phyloP scores from a whole-genome alignment of 1,140 invertebrate species.

The Dreissena rostriformis region DNA sequence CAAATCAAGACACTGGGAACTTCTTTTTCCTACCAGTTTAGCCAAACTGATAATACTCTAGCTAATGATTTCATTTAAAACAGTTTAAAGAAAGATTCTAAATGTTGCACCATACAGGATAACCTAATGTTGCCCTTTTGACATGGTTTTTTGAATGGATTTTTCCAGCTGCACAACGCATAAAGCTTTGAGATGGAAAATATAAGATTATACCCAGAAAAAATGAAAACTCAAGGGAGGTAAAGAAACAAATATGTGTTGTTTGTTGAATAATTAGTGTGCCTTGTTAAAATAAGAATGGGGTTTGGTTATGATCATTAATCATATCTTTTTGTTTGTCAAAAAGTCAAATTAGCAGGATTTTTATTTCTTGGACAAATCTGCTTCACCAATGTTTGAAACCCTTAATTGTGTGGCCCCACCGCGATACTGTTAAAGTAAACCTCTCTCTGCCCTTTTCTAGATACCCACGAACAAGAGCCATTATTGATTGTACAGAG shows the following conservation, averaged over 20 bases:
- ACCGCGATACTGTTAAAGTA: background rate
- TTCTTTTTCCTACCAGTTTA: background rate
- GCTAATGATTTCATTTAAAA: slow-evolving; percentile 3
- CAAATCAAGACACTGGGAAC: background rate
- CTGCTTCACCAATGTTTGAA: slow-evolving; percentile 8
- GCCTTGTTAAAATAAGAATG: slow-evolving; percentile 22
- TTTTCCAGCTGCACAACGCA: slow-evolving; percentile 9
- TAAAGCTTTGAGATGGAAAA: slow-evolving; percentile 21
- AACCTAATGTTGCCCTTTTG: slow-evolving; percentile 8
- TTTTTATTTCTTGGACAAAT: slow-evolving; percentile 32
- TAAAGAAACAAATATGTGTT: slow-evolving; percentile 14
- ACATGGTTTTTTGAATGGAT: slow-evolving; percentile 16
- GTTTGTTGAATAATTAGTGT: slow-evolving; percentile 14
- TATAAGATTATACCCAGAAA: slow-evolving; percentile 1
- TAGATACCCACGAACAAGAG: slow-evolving; percentile 12
- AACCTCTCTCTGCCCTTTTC: slow-evolving; percentile 5
- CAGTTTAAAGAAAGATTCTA: background rate
- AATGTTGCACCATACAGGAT: slow-evolving; percentile 14
- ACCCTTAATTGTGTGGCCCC: slow-evolving; percentile 8
- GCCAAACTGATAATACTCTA: background rate
- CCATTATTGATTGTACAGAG: slow-evolving; percentile 44
- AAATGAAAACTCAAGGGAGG: slow-evolving; percentile 14
- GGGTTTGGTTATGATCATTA: slow-evolving; percentile 15
- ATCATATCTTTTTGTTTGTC: slow-evolving; percentile 33
- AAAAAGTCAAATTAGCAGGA: slow-evolving; percentile 19